Percentiles rank a stretch among this genome's conserved stretches.
phyloP scores from a whole-genome alignment of 2,888 invertebrate species.

The Aproaerema taeniolella region DNA sequence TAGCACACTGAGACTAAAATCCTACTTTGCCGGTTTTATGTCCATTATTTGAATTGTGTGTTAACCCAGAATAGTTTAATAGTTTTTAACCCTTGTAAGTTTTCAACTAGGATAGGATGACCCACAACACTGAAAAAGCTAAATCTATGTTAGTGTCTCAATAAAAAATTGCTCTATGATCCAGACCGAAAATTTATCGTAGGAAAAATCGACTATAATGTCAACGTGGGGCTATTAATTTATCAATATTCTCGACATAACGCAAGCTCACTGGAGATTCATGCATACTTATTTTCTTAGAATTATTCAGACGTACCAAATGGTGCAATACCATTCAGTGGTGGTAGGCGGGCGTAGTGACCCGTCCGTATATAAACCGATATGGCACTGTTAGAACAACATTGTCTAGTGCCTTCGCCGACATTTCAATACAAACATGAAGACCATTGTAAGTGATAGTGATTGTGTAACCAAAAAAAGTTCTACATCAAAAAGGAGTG shows the following conservation, averaged over 20 bases:
- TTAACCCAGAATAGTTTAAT: no score
- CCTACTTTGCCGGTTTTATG: no score
- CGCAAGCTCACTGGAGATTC: conserved; percentile 43
- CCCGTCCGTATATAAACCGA: conserved; percentile 62
- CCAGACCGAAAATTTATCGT: no score
- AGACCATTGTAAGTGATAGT: conserved; percentile 68
- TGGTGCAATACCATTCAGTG: conserved; percentile 64
- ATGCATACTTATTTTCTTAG: conserved; percentile 55
- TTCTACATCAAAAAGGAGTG: conserved; percentile 11
- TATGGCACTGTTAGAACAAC: conserved; percentile 58
- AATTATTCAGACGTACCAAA: conserved; percentile 56
- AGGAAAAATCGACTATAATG: conserved; percentile 5
- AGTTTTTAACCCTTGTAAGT: no score
- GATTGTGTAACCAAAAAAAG: conserved; percentile 36
- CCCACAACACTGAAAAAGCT: no score
- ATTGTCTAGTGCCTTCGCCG: conserved; percentile 67
- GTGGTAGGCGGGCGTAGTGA: conserved; percentile 61
- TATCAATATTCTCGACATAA: conserved; percentile 35
- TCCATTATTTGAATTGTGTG: no score
- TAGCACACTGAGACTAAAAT: no score
- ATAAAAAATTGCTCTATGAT: no score
- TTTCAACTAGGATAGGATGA: no score
- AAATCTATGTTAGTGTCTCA: no score
- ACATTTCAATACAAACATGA: conserved; percentile 64
- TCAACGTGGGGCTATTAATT: conserved; percentile 25